Evolutionary conservation across 2,888 invertebrate species (phyloP).

Genomic region (Aspidiotus rigidus): DNA sequence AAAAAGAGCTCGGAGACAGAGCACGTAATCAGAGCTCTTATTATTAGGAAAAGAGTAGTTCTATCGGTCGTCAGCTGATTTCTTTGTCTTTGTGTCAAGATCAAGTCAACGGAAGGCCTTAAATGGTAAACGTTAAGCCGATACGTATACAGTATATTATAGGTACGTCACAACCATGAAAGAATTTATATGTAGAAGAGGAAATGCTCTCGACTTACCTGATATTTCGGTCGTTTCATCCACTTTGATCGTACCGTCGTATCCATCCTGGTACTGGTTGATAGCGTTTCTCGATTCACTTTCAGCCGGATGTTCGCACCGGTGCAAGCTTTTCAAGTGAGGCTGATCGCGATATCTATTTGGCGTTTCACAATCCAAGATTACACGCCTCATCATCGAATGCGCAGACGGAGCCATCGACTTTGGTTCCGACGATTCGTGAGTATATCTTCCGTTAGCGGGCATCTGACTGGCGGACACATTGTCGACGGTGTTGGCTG

Average conservation of each 20-base stretch:
- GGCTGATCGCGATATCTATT: slow-evolving; percentile 19
- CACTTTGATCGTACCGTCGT: slow-evolving; percentile 2
- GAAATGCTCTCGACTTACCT: neutral
- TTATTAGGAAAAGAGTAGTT: too few relatives aligned
- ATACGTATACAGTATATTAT: too few relatives aligned
- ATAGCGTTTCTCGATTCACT: slow-evolving; percentile 13
- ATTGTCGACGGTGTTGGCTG: neutral
- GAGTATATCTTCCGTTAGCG: slow-evolving; percentile 6
- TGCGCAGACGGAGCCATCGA: neutral
- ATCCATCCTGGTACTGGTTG: slow-evolving; percentile 17
- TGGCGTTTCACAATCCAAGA: slow-evolving; percentile 24
- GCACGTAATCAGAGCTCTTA: too few relatives aligned
- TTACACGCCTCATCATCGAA: neutral
- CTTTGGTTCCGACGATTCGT: slow-evolving; percentile 6
- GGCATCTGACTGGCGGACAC: neutral
- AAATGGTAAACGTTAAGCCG: too few relatives aligned
- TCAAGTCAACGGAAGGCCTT: too few relatives aligned
- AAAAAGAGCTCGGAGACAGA: too few relatives aligned
- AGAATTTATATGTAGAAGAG: too few relatives aligned
- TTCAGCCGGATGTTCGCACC: slow-evolving; percentile 10
- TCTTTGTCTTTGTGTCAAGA: too few relatives aligned
- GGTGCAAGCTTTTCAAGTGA: neutral
- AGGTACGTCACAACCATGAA: too few relatives aligned
- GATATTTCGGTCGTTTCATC: slow-evolving; percentile 1
- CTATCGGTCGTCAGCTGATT: too few relatives aligned